These are phyloP conservation scores for Connochaetes taurinus DNA, from an alignment of 2,113 vertebrate species.

Conservation along the genomic window DNA sequence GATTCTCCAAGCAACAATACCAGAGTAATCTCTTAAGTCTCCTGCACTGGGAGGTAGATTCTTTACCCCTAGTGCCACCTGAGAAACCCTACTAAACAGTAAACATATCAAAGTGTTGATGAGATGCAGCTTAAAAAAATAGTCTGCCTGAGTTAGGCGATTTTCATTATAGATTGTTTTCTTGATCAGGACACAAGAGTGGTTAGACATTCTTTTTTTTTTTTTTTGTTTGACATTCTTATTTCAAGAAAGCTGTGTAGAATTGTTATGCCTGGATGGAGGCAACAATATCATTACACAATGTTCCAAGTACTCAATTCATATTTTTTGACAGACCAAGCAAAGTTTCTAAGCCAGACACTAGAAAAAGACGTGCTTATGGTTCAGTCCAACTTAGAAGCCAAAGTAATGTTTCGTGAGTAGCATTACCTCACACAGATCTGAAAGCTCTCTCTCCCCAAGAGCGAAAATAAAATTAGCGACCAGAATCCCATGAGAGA, in stretches of 20 bases:
- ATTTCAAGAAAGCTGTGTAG: neutral
- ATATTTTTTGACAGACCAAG: neutral
- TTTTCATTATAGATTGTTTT: neutral
- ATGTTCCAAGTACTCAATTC: neutral
- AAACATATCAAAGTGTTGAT: constrained; percentile 4
- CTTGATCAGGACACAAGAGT: neutral
- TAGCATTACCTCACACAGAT: neutral
- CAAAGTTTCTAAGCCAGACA: neutral
- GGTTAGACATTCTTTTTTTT: neutral
- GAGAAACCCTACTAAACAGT: neutral
- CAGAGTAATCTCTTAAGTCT: neutral
- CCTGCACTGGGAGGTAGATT: neutral
- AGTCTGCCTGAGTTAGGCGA: neutral
- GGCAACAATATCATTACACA: neutral
- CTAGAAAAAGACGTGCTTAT: neutral
- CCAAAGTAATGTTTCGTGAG: neutral
- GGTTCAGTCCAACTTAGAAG: neutral
- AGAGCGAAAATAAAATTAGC: neutral
- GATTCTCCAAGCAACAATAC: neutral
- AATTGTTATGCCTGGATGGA: neutral
- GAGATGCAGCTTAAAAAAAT: neutral
- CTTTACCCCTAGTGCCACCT: neutral
- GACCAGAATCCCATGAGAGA: neutral
- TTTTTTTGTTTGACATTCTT: no score
- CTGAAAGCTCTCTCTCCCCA: neutral